phyloP scores from a whole-genome alignment of 2,888 invertebrate genomes.

The Blastobasis lacticolella region DNA sequence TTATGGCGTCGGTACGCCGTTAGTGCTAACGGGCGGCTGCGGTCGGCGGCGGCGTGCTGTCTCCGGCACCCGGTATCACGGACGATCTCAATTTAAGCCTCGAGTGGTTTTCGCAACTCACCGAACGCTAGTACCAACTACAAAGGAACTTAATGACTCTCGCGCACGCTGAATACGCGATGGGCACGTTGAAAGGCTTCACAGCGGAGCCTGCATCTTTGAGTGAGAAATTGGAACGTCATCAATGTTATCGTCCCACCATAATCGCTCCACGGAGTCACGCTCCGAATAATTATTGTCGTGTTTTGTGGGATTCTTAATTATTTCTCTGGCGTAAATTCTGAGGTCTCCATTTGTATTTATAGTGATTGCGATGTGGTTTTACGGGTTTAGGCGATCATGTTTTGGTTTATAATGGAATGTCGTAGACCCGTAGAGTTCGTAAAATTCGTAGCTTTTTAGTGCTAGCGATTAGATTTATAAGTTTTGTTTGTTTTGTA shows the following conservation, averaged over 20 bases:
- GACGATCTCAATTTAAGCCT: conserved; percentile 57
- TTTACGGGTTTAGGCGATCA: no score
- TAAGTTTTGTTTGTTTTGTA: no score
- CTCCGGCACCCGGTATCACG: conserved; percentile 11
- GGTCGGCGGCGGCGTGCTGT: conserved; percentile 1
- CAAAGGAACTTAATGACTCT: conserved; percentile 61
- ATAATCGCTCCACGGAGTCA: conserved; percentile 1
- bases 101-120: conserved; percentile 56
- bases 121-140: conserved; percentile 36
- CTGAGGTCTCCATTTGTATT: no score
- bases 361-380: no score
- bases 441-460: no score
- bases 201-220: neutral
- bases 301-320: neutral
- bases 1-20: no score
- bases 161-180: conserved; percentile 48
- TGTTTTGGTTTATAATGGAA: no score
- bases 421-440: no score
- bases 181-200: conserved; percentile 26
- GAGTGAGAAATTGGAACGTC: neutral
- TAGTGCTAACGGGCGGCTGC: no score
- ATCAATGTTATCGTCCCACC: neutral
- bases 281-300: neutral
- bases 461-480: no score
- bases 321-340: no score